phyloP scores from a whole-genome alignment of 2,113 vertebrate genomes.

The Melanerpes aurifrons region DNA sequence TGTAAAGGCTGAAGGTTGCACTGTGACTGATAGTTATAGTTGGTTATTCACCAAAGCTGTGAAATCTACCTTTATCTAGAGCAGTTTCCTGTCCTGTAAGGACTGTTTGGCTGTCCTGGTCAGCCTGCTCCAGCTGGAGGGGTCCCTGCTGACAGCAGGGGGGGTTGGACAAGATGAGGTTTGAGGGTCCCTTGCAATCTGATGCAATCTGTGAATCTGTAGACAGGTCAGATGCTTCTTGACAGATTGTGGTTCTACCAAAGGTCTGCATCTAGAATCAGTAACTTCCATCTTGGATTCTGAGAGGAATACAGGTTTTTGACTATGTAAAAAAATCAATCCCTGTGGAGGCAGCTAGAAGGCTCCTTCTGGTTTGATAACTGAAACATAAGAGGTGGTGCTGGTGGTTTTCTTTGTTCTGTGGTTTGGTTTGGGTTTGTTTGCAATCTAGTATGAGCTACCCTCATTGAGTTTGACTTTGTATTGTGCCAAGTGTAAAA shows the following conservation, averaged over 20 bases:
- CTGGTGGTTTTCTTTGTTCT: background rate
- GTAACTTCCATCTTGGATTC: background rate
- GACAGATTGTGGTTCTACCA: background rate
- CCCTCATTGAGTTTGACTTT: background rate
- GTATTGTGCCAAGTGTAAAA: background rate
- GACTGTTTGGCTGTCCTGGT: background rate
- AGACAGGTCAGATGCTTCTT: background rate
- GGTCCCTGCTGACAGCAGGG: too few relatives aligned
- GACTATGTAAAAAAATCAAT: background rate
- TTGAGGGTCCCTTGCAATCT: too few relatives aligned
- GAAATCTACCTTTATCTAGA: background rate
- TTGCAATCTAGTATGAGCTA: background rate
- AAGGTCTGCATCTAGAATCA: background rate
- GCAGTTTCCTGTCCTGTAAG: background rate
- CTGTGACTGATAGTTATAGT: background rate
- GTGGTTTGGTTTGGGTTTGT: background rate
- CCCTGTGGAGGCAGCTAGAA: background rate
- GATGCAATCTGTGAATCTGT: too few relatives aligned
- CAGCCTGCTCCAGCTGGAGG: too few relatives aligned
- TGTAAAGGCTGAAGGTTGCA: background rate
- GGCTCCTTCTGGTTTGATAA: background rate
- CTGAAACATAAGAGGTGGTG: background rate
- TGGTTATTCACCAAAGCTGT: background rate
- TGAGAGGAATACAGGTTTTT: background rate
- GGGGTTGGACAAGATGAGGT: too few relatives aligned